Evolutionary conservation across 2,113 vertebrate species (phyloP).

Genomic region (Pseudopodoces humilis): DNA sequence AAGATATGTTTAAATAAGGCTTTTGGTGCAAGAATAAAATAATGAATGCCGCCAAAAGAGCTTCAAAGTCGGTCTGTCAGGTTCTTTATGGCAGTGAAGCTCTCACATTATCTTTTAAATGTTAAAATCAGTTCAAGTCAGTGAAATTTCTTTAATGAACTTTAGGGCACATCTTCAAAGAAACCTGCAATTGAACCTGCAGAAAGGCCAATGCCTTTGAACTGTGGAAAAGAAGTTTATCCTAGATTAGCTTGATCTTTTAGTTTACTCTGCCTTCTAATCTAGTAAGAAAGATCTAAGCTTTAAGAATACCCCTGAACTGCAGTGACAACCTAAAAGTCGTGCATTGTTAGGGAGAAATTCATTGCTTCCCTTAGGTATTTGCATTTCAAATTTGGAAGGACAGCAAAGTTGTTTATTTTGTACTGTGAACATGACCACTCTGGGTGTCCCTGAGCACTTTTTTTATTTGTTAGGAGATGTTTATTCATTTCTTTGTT

Average conservation of each 20-base stretch:
- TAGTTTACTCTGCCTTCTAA: conserved; percentile 70
- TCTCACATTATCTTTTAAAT: conserved; percentile 77
- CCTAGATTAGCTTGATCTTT: conserved; percentile 74
- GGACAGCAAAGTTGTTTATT: background rate
- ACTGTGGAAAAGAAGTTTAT: conserved; percentile 73
- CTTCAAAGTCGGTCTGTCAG: conserved; percentile 74
- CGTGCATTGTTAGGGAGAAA: background rate
- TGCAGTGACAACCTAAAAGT: conserved; percentile 38
- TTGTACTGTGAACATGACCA: background rate
- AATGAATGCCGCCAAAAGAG: conserved; percentile 64
- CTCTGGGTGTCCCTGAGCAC: background rate
- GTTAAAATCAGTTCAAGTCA: conserved; percentile 76
- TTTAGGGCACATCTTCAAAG: conserved; percentile 84
- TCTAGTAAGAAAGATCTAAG: conserved; percentile 65
- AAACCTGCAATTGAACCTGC: conserved; percentile 70
- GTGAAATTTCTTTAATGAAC: conserved; percentile 87
- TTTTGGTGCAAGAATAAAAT: conserved; percentile 35
- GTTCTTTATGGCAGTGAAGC: conserved; percentile 68
- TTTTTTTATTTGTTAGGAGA: background rate
- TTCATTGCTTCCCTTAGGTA: background rate
- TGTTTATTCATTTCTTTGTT: background rate
- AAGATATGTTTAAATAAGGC: background rate
- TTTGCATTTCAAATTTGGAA: background rate
- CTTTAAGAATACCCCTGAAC: conserved; percentile 40
- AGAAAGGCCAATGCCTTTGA: conserved; percentile 74